Evolutionary conservation across 2,113 vertebrate species (phyloP), one percentile per base, ranked within the genome.

Genomic region (Percina caprodes): DNA sequence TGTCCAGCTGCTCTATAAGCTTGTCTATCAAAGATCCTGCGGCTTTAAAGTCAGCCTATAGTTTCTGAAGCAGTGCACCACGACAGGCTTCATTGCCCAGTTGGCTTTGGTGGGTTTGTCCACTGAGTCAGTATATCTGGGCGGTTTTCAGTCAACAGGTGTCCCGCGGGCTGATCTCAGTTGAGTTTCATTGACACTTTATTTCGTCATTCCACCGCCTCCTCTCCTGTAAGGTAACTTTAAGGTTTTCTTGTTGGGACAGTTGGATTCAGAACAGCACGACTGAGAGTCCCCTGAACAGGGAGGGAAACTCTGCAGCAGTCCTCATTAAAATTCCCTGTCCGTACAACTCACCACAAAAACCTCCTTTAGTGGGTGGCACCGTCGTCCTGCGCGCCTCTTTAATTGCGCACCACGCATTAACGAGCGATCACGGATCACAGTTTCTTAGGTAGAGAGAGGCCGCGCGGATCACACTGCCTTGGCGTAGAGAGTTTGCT

Each of bases 321-420:
- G 77, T 42, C 81, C 93, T 96, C 94, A 95, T 96, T 95, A 92
- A 90, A 73, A 95, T 96, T 96, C 95, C 87, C 77, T 13, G 66
- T 66, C 87, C 91, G 94, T 95, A 63, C 90, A 24, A 26, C 77
- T 80, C 82, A 18, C 77, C 65, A 77, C 79, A 74, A 75, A 85
- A 77, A 83, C 81, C 87, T 68, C 83, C 75, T 85, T 58, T 62
- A 23, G 88, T 90, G 88, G 86, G 91, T 92, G 92, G 85, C 86
- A 89, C 91, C 84, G 79, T 74, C 83, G 81, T 85, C 85, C 79
- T 86, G 75, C 70, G 84, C 82, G 92, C 84, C 18, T 87, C 86
- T 67, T 42, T 85, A 82, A 88, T 86, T 91, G 85, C 90, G 87
- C 90, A 89, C 81, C 87, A 62, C 66, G 87, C 77, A 63, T 55